Conservation (phyloP, 92 coral and sea anemone species). For the Metridium senile region DNA sequence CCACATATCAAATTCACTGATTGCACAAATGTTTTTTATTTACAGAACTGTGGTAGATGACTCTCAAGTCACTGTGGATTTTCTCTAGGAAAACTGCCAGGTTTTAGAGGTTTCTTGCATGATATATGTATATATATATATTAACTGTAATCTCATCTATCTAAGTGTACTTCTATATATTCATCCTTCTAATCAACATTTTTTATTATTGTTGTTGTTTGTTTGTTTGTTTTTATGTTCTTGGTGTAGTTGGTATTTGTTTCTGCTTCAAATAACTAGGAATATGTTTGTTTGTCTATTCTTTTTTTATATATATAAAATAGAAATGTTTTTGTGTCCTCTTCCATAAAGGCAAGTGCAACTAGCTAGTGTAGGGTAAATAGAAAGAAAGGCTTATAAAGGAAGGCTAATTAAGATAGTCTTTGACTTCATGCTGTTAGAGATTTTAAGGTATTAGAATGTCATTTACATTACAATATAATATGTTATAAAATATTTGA, state of each 20-base stretch:
- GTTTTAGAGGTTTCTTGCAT: neutral
- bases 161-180: neutral
- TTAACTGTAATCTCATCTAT: neutral
- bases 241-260: constrained; percentile 1
- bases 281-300: neutral
- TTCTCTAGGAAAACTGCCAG: constrained; percentile 50
- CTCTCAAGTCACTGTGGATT: constrained; percentile 98
- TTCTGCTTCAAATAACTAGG: no score
- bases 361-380: neutral
- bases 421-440: no score
- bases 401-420: no score
- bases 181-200: neutral
- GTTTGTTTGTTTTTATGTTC: constrained; percentile 3
- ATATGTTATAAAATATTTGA: no score
- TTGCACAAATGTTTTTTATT: no score
- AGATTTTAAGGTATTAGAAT: no score
- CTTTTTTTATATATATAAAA: neutral
- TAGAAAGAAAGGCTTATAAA: no score
- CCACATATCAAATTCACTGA: no score
- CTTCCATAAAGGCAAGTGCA: constrained; percentile 11
- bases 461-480: no score
- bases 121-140: neutral
- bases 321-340: neutral
- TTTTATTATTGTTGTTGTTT: neutral
- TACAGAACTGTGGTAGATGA: constrained; percentile 93